Conservation (phyloP, 2,797 vertebrate species). For the Hippoglossus hippoglossus region DNA sequence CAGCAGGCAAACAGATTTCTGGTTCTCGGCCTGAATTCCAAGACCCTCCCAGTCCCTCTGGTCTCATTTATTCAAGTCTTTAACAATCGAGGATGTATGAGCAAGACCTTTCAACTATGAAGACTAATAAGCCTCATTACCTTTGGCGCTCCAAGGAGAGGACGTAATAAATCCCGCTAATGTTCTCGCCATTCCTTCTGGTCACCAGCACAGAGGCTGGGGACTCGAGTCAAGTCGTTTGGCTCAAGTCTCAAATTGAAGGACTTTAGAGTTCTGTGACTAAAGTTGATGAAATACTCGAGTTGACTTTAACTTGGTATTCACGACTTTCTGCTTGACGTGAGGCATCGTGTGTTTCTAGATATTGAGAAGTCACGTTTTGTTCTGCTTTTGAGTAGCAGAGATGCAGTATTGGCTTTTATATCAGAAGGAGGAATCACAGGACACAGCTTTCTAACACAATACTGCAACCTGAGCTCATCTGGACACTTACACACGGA, state of each 20-base stretch:
- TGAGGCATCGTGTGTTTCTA: too few relatives aligned
- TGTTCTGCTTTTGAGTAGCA: too few relatives aligned
- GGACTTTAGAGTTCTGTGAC: not conserved
- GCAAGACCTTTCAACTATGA: constrained; percentile 32
- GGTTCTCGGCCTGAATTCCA: constrained; percentile 6
- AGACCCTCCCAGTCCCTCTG: constrained; percentile 6
- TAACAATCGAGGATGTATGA: constrained; percentile 31
- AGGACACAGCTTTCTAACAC: too few relatives aligned
- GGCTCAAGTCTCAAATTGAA: not conserved
- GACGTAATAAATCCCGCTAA: constrained; percentile 7
- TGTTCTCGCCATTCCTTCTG: constrained; percentile 30
- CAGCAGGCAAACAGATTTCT: constrained; percentile 40
- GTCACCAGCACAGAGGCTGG: constrained; percentile 39
- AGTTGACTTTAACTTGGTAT: not conserved
- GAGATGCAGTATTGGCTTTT: too few relatives aligned
- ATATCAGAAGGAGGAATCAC: too few relatives aligned
- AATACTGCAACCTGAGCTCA: too few relatives aligned
- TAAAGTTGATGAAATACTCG: too few relatives aligned
- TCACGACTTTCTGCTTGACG: not conserved
- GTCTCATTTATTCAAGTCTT: constrained; percentile 41
- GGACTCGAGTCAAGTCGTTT: not conserved
- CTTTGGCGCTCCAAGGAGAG: constrained; percentile 12
- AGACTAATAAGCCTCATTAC: constrained; percentile 54
- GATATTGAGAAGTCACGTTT: too few relatives aligned
- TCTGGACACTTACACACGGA: too few relatives aligned